These are phyloP conservation scores for Lepus timidus DNA, from an alignment of 2,113 vertebrate species.

Conservation along the genomic window DNA sequence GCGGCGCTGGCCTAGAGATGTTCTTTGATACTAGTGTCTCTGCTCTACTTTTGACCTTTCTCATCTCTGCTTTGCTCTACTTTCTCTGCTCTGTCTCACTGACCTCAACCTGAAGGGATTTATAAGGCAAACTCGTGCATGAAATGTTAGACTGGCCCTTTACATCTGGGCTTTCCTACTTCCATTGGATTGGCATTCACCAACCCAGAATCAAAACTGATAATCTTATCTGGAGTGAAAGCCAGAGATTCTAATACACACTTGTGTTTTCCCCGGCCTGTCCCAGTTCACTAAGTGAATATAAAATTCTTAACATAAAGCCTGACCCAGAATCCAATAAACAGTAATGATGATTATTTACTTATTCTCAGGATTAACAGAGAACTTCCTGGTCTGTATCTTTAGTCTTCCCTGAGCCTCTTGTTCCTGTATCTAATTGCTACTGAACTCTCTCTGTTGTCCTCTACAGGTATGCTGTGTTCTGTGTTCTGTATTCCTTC, in stretches of 20 bases:
- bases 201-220: background rate
- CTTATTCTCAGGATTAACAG: background rate
- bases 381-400: background rate
- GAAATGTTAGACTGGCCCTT: background rate
- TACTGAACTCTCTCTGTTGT: background rate
- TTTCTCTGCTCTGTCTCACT: background rate
- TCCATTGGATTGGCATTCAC: background rate
- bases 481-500: background rate
- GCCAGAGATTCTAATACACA: background rate
- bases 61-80: background rate
- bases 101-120: background rate
- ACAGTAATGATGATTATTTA: background rate
- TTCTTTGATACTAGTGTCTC: background rate
- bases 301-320: conserved; percentile 5
- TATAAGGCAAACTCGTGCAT: background rate
- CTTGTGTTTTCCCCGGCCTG: background rate
- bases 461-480: background rate
- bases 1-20: background rate
- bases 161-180: background rate
- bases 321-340: background rate
- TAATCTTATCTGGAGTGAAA: conserved; percentile 23
- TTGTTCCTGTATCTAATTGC: background rate
- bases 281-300: background rate
- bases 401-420: background rate
- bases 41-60: background rate